Percentiles rank a stretch among this genome's conserved stretches.
These are phyloP conservation scores for Australoheros facetus DNA, from an alignment of 2,797 vertebrate genomes.

Conservation along the genomic window DNA sequence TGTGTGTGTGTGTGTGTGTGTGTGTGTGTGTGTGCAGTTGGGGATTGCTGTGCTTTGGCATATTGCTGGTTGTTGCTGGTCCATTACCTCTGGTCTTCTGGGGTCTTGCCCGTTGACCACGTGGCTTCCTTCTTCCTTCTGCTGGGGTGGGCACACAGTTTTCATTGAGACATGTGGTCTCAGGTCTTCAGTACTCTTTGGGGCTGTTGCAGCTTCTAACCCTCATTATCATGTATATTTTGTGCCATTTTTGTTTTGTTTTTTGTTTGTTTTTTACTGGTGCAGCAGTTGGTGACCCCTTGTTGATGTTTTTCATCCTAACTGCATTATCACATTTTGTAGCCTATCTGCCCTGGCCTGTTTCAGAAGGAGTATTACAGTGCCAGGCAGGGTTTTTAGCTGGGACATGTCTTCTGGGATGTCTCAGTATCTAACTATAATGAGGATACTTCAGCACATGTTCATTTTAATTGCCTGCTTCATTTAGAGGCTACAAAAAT, in stretches of 20 bases:
- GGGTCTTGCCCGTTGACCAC: too few relatives aligned
- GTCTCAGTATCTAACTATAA: slow-evolving; percentile 17
- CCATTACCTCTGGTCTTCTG: too few relatives aligned
- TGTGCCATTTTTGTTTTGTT: background rate
- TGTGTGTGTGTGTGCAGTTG: too few relatives aligned
- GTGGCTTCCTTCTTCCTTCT: too few relatives aligned
- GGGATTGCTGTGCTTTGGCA: too few relatives aligned
- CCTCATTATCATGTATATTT: background rate
- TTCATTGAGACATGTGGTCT: background rate
- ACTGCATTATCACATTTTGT: background rate
- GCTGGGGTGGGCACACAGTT: background rate
- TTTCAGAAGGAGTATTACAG: background rate
- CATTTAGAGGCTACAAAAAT: slow-evolving; percentile 1
- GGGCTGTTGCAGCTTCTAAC: background rate
- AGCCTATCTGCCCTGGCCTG: background rate
- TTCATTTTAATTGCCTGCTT: background rate
- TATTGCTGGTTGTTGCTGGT: too few relatives aligned
- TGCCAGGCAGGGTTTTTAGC: background rate
- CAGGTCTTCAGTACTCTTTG: background rate
- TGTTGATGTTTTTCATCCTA: background rate
- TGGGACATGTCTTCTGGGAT: slow-evolving; percentile 38
- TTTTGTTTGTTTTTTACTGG: too few relatives aligned
- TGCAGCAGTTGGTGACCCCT: too few relatives aligned
- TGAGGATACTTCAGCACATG: background rate
- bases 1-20: too few relatives aligned